phyloP scores from a whole-genome alignment of 2,113 vertebrate species.

The Todiramphus chloris region DNA sequence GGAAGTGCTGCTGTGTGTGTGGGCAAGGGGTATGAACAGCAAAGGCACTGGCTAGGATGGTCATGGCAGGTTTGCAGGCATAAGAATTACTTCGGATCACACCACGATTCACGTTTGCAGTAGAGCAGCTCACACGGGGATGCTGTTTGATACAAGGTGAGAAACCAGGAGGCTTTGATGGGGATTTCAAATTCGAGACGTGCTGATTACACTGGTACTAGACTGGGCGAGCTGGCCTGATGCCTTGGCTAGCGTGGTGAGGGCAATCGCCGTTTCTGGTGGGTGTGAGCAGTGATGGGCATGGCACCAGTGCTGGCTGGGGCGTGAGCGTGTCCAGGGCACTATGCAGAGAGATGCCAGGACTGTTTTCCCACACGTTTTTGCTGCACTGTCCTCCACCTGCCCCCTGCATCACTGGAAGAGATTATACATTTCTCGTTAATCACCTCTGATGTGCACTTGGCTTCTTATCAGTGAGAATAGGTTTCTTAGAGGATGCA shows the following conservation, averaged over 20 bases:
- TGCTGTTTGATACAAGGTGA: not conserved
- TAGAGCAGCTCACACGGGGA: not conserved
- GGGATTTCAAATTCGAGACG: not conserved
- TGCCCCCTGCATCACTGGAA: not conserved
- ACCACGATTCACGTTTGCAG: not conserved
- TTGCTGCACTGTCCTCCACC: conserved; percentile 12
- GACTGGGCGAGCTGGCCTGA: not conserved
- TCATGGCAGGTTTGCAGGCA: not conserved
- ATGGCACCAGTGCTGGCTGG: not conserved
- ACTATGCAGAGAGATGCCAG: not conserved
- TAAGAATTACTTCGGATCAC: not conserved
- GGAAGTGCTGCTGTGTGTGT: not conserved
- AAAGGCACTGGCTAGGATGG: not conserved
- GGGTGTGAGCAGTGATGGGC: not conserved
- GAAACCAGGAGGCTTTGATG: not conserved
- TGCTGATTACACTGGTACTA: not conserved
- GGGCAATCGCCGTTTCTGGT: not conserved
- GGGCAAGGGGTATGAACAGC: not conserved
- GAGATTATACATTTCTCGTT: conserved; percentile 11
- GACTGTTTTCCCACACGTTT: not conserved
- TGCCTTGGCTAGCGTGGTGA: no score
- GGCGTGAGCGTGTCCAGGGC: not conserved
- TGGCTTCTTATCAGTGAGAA: conserved; percentile 49
- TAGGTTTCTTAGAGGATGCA: conserved; percentile 10
- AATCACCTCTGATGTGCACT: conserved; percentile 28